Conservation (phyloP, 2,113 vertebrate genomes). For the Chaetura pelagica region DNA sequence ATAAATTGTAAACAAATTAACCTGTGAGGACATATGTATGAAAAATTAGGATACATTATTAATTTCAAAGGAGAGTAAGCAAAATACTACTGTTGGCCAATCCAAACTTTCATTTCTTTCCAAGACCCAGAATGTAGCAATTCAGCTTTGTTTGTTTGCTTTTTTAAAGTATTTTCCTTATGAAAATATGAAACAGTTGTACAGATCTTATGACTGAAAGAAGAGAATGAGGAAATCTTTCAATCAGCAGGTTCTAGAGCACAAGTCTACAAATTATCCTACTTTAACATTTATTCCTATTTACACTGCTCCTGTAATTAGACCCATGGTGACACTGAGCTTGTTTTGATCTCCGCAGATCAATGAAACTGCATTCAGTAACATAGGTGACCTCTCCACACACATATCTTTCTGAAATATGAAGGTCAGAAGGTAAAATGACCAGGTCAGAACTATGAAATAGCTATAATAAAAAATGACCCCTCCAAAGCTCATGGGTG, state of each 20-base stretch:
- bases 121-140: neutral
- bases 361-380: neutral
- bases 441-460: neutral
- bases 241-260: neutral
- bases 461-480: neutral
- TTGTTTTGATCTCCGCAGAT: neutral
- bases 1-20: neutral
- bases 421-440: neutral
- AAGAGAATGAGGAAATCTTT: neutral
- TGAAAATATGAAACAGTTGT: neutral
- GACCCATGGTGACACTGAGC: neutral
- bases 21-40: neutral
- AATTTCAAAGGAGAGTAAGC: neutral
- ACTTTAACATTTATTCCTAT: neutral
- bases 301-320: neutral
- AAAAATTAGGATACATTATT: neutral
- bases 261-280: neutral
- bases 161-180: neutral
- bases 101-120: neutral
- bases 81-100: neutral
- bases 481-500: neutral
- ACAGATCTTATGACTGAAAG: neutral
- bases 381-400: accelerated
- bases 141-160: neutral
- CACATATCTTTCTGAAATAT: neutral